phyloP scores from a whole-genome alignment of 2,113 vertebrate species.

The Calonectris borealis region DNA sequence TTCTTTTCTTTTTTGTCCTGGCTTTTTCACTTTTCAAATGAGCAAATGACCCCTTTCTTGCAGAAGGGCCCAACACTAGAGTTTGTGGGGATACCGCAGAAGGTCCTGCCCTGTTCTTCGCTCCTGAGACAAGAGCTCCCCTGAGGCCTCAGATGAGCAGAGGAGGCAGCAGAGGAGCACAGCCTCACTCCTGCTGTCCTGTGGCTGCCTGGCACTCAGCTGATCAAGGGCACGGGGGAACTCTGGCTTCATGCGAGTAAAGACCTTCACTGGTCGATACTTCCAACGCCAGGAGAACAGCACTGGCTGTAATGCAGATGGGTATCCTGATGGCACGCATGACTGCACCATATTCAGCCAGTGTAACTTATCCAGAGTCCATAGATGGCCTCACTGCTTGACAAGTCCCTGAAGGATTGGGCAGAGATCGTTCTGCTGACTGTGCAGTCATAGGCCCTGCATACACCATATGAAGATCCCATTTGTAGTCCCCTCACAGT shows the following conservation, averaged over 20 bases:
- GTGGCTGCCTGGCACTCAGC: background rate
- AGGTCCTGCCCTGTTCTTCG: background rate
- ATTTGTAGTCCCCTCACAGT: background rate
- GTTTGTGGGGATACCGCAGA: background rate
- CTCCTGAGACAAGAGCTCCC: background rate
- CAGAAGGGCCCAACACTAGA: background rate
- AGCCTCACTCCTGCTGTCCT: background rate
- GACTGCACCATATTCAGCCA: background rate
- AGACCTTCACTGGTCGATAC: background rate
- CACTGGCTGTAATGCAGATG: background rate
- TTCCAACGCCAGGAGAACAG: background rate
- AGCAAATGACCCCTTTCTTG: background rate
- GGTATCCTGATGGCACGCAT: background rate
- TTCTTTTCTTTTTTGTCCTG: background rate
- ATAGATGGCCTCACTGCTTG: background rate
- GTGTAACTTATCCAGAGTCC: background rate
- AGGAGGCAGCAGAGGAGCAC: background rate
- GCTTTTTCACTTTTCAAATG: background rate
- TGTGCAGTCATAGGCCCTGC: background rate
- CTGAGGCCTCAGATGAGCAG: background rate
- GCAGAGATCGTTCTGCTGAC: background rate
- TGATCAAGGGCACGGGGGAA: background rate
- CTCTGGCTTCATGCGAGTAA: background rate
- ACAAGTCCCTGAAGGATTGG: background rate
- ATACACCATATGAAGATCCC: background rate